Percentiles rank a stretch among this genome's conserved stretches.
phyloP scores from a whole-genome alignment of 2,888 invertebrate species.

The Drosophila emarginata region DNA sequence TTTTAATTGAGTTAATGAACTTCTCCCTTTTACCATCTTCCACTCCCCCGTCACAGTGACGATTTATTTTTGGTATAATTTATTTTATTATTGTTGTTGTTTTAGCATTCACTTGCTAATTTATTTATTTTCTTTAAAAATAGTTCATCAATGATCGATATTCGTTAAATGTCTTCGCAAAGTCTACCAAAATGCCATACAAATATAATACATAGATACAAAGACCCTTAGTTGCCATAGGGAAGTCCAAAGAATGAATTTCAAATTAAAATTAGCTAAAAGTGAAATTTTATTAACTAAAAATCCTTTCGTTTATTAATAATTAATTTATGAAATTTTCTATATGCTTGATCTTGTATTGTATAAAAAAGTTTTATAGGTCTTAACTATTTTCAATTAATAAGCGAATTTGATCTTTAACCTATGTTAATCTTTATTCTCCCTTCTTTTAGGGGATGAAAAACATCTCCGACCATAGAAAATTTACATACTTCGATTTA shows the following conservation, averaged over 20 bases:
- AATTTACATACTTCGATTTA: no score
- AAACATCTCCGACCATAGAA: no score
- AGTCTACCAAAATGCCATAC: not conserved
- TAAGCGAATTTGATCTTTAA: no score
- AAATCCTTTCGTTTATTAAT: not conserved
- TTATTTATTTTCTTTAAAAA: conserved; percentile 51
- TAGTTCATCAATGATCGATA: conserved; percentile 1
- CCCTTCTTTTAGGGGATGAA: no score
- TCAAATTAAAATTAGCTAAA: not conserved
- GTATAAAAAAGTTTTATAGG: no score
- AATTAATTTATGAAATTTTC: not conserved
- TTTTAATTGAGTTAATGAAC: conserved; percentile 69
- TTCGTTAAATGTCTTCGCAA: not conserved
- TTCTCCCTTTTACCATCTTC: conserved; percentile 17
- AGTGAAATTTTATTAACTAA: not conserved
- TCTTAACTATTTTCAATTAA: no score
- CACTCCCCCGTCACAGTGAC: conserved; percentile 14
- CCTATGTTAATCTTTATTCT: no score
- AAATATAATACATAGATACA: not conserved
- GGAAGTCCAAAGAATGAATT: not conserved
- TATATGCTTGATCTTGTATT: no score
- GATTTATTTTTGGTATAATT: conserved; percentile 59
- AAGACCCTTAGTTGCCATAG: not conserved
- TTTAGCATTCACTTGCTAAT: conserved; percentile 59
- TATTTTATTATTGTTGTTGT: conserved; percentile 20